phyloP scores from a whole-genome alignment of 2,888 invertebrate genomes.

The Ferrisia virgata region DNA sequence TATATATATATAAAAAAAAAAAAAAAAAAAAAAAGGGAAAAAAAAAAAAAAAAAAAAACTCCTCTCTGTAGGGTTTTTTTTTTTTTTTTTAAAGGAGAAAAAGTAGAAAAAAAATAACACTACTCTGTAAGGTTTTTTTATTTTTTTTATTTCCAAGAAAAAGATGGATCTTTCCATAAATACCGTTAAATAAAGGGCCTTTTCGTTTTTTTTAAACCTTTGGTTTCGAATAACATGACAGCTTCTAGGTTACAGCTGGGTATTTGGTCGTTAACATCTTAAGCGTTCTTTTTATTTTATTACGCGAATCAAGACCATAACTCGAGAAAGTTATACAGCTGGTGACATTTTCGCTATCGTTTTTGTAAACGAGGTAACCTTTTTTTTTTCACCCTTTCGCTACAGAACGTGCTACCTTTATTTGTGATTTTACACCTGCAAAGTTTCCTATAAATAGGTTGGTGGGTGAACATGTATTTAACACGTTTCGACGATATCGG shows the following conservation, averaged over 20 bases:
- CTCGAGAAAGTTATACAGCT: neutral
- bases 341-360: neutral
- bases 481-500: neutral
- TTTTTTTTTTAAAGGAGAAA: neutral
- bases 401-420: neutral
- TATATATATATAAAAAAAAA: neutral
- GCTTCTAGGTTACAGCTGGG: neutral
- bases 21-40: neutral
- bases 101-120: neutral
- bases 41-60: neutral
- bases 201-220: conserved; percentile 2
- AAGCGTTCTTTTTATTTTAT: conserved; percentile 2
- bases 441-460: too few species aligned
- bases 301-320: neutral
- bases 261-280: neutral
- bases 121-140: neutral
- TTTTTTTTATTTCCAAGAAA: too few species aligned
- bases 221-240: neutral
- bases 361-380: neutral
- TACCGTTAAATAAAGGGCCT: neutral
- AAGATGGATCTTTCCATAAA: neutral
- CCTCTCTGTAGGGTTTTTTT: neutral
- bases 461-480: neutral
- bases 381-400: neutral
- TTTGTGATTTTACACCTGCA: neutral